Evolutionary conservation across 2,888 invertebrate species (phyloP).

Genomic region (Slavum lentiscoides): DNA sequence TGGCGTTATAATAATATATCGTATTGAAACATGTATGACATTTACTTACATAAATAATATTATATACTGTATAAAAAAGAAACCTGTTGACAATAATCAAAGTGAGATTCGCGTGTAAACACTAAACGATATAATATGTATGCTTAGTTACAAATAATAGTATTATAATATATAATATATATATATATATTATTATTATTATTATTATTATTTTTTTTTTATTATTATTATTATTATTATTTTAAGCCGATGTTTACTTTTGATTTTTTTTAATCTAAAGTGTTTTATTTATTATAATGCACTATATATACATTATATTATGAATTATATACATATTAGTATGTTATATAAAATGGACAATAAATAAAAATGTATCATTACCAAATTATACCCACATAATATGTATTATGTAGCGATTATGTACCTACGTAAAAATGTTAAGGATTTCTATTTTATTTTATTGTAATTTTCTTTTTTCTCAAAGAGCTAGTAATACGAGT

Average conservation of each 20-base stretch:
- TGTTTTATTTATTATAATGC: too few relatives aligned
- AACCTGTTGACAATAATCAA: constrained; percentile 44
- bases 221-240: too few relatives aligned
- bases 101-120: constrained; percentile 31
- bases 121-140: not conserved
- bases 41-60: not conserved
- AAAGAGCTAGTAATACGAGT: not conserved
- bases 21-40: not conserved
- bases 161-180: too few relatives aligned
- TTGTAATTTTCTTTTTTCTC: not conserved
- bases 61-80: not conserved
- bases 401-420: not conserved
- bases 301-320: not conserved
- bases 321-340: too few relatives aligned
- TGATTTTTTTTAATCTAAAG: too few relatives aligned
- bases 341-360: constrained; percentile 9
- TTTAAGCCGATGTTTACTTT: not conserved
- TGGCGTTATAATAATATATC: not conserved
- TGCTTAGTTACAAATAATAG: too few relatives aligned
- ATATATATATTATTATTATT: too few relatives aligned
- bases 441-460: not conserved
- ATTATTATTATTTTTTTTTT: too few relatives aligned
- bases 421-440: not conserved
- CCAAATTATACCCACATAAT: not conserved
- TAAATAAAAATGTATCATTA: not conserved